Evolutionary conservation across 1,140 invertebrate species (phyloP).

Genomic region (Cydia fagiglandana): DNA sequence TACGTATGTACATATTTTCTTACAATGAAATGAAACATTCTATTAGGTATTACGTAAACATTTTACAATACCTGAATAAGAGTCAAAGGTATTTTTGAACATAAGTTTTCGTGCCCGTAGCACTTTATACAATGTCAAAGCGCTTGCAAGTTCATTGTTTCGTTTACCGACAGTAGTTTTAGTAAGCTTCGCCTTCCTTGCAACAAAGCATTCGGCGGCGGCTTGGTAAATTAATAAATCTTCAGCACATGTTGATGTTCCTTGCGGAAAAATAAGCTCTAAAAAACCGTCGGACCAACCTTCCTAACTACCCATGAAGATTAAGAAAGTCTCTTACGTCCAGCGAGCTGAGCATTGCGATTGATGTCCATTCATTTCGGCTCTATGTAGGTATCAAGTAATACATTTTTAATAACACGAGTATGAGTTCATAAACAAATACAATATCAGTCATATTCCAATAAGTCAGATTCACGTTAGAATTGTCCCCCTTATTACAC

Average conservation of each 20-base stretch:
- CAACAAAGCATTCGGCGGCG: neutral
- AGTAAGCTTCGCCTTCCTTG: neutral
- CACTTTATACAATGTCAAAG: neutral
- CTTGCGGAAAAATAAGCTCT: too few species aligned
- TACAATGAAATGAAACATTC: too few species aligned
- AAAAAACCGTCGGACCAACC: too few species aligned
- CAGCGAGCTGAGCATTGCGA: too few species aligned
- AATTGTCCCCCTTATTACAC: neutral
- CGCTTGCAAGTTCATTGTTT: constrained; percentile 11
- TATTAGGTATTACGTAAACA: neutral
- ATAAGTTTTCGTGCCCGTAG: neutral
- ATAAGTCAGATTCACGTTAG: neutral
- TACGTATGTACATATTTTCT: too few species aligned
- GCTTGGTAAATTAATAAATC: neutral
- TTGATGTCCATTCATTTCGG: too few species aligned
- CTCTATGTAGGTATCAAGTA: too few species aligned
- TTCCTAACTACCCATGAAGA: too few species aligned
- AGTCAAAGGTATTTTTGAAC: neutral
- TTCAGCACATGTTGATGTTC: too few species aligned
- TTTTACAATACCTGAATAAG: neutral
- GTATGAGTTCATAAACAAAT: neutral
- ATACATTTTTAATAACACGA: too few species aligned
- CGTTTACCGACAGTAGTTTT: neutral
- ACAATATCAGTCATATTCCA: neutral
- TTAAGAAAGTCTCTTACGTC: too few species aligned